Percentiles rank a stretch among this genome's conserved stretches.
These are phyloP conservation scores for Hyperoplus immaculatus DNA, from an alignment of 2,797 vertebrate species.

Conservation along the genomic window DNA sequence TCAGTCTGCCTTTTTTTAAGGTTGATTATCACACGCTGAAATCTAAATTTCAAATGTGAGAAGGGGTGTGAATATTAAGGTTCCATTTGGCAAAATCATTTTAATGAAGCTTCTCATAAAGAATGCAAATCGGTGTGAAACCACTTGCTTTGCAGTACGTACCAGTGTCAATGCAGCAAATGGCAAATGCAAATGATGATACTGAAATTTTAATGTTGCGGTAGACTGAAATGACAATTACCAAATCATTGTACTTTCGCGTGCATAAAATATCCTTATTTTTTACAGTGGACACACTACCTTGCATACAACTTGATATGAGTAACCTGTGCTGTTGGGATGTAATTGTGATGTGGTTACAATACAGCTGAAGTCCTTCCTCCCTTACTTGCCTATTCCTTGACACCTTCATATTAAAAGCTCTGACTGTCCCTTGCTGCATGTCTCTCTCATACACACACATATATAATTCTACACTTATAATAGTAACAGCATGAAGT, in stretches of 20 bases:
- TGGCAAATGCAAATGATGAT: slow-evolving; percentile 9
- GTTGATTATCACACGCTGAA: slow-evolving; percentile 11
- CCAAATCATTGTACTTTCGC: neutral
- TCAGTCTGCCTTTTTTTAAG: slow-evolving; percentile 15
- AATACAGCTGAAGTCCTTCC: neutral
- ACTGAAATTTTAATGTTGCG: neutral
- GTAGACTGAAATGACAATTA: neutral
- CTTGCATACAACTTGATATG: neutral
- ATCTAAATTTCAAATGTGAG: slow-evolving; percentile 40
- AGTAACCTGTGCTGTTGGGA: neutral
- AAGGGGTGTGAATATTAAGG: slow-evolving; percentile 22
- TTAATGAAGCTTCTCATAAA: slow-evolving; percentile 11
- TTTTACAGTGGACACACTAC: neutral
- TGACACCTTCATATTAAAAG: neutral
- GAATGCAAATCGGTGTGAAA: slow-evolving; percentile 2
- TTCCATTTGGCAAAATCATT: slow-evolving; percentile 16
- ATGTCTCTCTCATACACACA: neutral
- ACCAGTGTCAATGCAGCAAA: neutral
- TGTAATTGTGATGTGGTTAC: neutral
- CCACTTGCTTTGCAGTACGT: slow-evolving; percentile 9
- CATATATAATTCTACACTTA: slow-evolving; percentile 9
- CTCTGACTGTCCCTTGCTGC: neutral
- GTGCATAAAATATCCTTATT: neutral
- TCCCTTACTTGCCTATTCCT: neutral
- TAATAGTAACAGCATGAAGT: slow-evolving; percentile 49